Conservation (phyloP, 2,113 vertebrate species). For the Noturus placidus region DNA sequence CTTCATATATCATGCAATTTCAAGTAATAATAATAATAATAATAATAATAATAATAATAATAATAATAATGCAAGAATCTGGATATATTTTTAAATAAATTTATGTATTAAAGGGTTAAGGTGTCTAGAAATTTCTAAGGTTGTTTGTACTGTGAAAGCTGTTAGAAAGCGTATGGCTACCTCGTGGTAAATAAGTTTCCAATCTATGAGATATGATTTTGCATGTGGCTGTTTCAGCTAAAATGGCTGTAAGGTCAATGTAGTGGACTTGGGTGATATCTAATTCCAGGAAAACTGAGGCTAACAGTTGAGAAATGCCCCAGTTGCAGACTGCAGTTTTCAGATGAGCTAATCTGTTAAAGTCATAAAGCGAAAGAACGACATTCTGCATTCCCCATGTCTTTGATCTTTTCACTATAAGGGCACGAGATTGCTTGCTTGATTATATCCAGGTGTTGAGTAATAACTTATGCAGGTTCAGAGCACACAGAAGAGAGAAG, state of each 20-base stretch:
- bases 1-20: neutral
- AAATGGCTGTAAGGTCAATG: neutral
- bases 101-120: neutral
- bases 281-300: constrained; percentile 18
- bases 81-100: neutral
- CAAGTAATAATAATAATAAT: neutral
- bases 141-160: neutral
- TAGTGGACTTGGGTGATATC: neutral
- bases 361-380: constrained; percentile 50
- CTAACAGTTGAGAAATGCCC: constrained; percentile 26
- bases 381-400: constrained; percentile 50
- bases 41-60: too few species aligned
- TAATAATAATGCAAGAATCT: neutral
- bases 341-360: constrained; percentile 52
- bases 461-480: constrained; percentile 50
- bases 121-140: neutral
- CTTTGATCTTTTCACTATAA: constrained; percentile 58
- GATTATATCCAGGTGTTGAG: constrained; percentile 59
- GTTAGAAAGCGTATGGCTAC: neutral
- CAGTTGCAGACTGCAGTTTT: constrained; percentile 36
- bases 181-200: neutral
- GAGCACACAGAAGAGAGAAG: constrained; percentile 12
- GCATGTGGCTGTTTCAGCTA: neutral
- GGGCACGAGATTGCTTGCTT: constrained; percentile 53
- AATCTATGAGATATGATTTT: neutral